Conservation (phyloP, 2,797 vertebrate species). For the Halcyon leucocephala region DNA sequence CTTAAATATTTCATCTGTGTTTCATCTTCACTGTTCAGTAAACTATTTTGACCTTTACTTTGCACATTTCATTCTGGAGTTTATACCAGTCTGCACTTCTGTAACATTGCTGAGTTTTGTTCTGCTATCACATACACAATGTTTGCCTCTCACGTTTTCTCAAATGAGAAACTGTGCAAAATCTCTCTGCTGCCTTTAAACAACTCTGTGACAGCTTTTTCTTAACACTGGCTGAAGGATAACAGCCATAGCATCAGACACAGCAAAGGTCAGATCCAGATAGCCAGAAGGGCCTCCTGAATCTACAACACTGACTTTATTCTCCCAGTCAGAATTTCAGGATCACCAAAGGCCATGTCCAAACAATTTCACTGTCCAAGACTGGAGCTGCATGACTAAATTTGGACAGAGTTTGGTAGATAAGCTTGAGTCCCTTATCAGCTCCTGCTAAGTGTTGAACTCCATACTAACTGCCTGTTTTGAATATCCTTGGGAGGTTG, state of each 20-base stretch:
- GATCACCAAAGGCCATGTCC: not conserved
- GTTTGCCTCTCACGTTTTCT: not conserved
- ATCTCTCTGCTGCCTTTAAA: not conserved
- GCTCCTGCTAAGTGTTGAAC: not conserved
- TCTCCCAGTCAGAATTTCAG: constrained; percentile 7
- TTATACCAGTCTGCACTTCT: not conserved
- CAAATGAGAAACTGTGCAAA: not conserved
- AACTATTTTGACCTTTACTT: constrained; percentile 37
- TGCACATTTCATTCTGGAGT: not conserved
- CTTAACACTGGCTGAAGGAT: not conserved
- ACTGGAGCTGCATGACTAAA: not conserved
- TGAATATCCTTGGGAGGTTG: not conserved
- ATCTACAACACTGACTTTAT: not conserved
- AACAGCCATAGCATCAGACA: not conserved
- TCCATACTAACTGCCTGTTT: not conserved
- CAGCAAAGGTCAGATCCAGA: not conserved
- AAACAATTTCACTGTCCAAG: not conserved
- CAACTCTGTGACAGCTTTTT: not conserved
- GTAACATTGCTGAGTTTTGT: not conserved
- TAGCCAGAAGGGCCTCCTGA: not conserved
- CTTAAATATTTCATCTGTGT: not conserved
- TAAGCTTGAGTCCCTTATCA: not conserved
- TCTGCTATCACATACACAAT: not conserved
- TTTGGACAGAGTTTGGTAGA: not conserved
- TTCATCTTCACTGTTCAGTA: not conserved